Percentiles rank a stretch among this genome's conserved stretches.
phyloP scores from a whole-genome alignment of 2,797 vertebrate genomes.

The Lutjanus argentimaculatus region DNA sequence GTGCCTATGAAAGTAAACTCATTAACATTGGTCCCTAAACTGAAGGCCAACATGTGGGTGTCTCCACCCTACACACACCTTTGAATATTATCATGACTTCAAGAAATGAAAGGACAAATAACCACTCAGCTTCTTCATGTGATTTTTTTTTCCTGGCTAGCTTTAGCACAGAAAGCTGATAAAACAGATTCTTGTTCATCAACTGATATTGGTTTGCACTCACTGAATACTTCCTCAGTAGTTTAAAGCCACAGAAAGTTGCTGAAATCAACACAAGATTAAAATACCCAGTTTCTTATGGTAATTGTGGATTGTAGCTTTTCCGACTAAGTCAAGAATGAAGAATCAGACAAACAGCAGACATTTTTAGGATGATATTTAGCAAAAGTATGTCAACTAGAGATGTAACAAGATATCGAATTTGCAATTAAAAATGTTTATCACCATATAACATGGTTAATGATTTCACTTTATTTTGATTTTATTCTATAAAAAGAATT shows the following conservation, averaged over 20 bases:
- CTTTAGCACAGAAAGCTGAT: not conserved
- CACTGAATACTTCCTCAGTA: not conserved
- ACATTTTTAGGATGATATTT: not conserved
- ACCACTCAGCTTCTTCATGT: not conserved
- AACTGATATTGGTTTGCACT: not conserved
- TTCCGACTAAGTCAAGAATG: not conserved
- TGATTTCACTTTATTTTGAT: too few species aligned
- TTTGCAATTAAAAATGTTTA: too few species aligned
- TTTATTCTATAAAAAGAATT: too few species aligned
- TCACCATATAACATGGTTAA: too few species aligned
- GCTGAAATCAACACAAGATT: not conserved
- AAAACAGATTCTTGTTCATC: not conserved
- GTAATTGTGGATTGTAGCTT: not conserved
- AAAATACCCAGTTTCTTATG: not conserved
- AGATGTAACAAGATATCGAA: not conserved
- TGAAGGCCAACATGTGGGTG: not conserved
- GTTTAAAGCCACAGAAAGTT: conserved; percentile 13
- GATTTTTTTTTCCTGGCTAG: not conserved
- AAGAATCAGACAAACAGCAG: not conserved
- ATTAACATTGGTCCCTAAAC: not conserved
- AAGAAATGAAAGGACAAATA: conserved; percentile 24
- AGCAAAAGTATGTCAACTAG: not conserved
- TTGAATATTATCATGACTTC: not conserved
- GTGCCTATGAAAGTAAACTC: not conserved
- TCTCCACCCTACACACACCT: not conserved